These are phyloP conservation scores for Euborellia annulipes DNA, from an alignment of 1,140 invertebrate species.

Conservation along the genomic window DNA sequence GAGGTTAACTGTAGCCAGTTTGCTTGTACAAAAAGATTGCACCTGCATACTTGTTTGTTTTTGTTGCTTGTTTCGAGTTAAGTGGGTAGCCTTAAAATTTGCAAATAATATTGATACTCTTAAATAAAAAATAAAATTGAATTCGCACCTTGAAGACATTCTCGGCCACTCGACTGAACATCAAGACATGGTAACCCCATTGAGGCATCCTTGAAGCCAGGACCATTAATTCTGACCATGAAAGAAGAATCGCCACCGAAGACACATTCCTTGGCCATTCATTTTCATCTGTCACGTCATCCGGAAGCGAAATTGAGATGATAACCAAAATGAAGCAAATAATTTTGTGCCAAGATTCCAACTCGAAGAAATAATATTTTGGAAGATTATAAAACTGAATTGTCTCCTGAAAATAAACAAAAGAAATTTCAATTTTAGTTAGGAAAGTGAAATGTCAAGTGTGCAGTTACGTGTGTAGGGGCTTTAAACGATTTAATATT, in stretches of 20 bases:
- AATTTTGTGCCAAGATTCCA: constrained; percentile 32
- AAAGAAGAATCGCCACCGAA: constrained; percentile 30
- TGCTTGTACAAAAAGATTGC: no score
- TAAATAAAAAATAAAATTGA: no score
- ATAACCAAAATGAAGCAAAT: constrained; percentile 23
- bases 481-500: no score
- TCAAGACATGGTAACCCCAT: constrained; percentile 34
- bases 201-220: constrained; percentile 33
- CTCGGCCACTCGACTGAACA: constrained; percentile 33
- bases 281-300: constrained; percentile 12
- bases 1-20: no score
- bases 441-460: no score
- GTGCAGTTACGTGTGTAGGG: no score
- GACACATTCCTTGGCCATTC: constrained; percentile 33
- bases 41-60: no score
- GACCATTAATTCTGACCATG: constrained; percentile 36
- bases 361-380: constrained; percentile 27
- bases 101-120: no score
- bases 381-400: constrained; percentile 28
- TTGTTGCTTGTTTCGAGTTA: no score
- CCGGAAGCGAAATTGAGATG: constrained; percentile 8
- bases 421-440: no score
- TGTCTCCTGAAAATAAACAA: constrained; percentile 24
- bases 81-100: no score
- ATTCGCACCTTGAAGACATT: constrained; percentile 29